Evolutionary conservation across 2,113 vertebrate genomes (phyloP), one percentile per base, ranked within the genome.

Genomic region (Zosterops pallidus): DNA sequence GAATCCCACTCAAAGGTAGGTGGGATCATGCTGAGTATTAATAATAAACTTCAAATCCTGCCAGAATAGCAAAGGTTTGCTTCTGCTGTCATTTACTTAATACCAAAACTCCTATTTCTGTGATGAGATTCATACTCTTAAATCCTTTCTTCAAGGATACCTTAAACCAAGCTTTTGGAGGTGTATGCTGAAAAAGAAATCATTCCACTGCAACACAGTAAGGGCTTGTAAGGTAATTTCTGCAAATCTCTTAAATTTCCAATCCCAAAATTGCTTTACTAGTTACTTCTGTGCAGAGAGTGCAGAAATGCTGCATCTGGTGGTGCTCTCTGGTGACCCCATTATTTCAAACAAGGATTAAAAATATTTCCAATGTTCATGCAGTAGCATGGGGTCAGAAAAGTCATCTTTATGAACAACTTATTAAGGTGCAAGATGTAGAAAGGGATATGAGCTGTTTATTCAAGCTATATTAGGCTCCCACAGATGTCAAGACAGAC

Each of bases 1-100:
- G 63, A 93, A 86, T 88, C 86, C 79, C 49, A 83, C 93, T 90
- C 92, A 95, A 14, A 76, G 42, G 75, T 95, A 93, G 88, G 90
- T 83, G 88, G 75, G 71, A 79, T 94, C 70, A 59, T 93, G 86
- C 70, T 90, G 49, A 60, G n/a, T 63, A 71, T 91, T 96, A 91
- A 85, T 89, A 90, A 92, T 70, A 74, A 94, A 29, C 31, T 67
- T 87, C 41, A 95, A 79, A 92, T 83, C 46, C 59, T 92, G 62
- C 68, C 44, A 83, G 67, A 85, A 87, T 72, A 83, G 67, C 57
- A 69, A n/a, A 67, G 23, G 16, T 65, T 91, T 93, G 46, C 53
- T 88, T 76, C 79, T 90, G 67, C 75, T 90, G 29, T 87, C 22
- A 16, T 90, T 83, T 75, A 18, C 65, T 84, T 90, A 78, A 84